Evolutionary conservation across 1,140 invertebrate species (phyloP), one percentile per base, ranked within the genome.

Genomic region (Parapsyche elsis): DNA sequence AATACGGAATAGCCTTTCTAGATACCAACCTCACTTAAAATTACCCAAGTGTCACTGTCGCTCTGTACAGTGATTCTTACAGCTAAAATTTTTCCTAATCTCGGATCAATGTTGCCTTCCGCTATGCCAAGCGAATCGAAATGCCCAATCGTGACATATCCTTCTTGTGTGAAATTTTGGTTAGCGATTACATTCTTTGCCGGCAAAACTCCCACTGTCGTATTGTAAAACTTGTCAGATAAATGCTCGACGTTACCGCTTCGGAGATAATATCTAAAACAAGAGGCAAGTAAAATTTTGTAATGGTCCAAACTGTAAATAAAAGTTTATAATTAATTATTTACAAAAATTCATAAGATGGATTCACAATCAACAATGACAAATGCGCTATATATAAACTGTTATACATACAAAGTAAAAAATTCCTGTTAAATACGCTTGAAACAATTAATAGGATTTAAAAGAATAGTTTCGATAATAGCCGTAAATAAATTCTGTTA

Each of bases 211-310:
- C 98, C 96, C 21, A 98, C 91, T 0, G 94, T 94, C 0, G 96
- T 96, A 84, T 98, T 96, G 84, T 95, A 94, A 86, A 98, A 95
- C 83, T 94, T 94, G 88, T 99, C 97, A 9, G 93, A 95, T 0
- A 94, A 94, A 90, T 98, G 96, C 84, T 98, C 96, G 2, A 93
- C 92, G 88, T 98, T 98, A 19, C 97, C 97, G 88, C 95, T 98
- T 78, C 95, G 92, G 85, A 99, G 96, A 80, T 94, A 90, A 88
- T 93, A 98, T 81, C 95, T 96, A 88, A 53, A 88, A 79, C 84
- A 84, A 81, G 44, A 74, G 44, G 70, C n/a, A 49, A 45, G 5
- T 14, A 74, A 24, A 80, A 19, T 70, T 71, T 45, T 71, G 19
- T 9, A 19, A 78, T 5, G 12, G 14, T 9, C 14, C n/a, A n/a